A percentile compares a stretch with the other conserved stretches of the same genome.
phyloP scores from a whole-genome alignment of 2,797 vertebrate genomes.

The Emys orbicularis region DNA sequence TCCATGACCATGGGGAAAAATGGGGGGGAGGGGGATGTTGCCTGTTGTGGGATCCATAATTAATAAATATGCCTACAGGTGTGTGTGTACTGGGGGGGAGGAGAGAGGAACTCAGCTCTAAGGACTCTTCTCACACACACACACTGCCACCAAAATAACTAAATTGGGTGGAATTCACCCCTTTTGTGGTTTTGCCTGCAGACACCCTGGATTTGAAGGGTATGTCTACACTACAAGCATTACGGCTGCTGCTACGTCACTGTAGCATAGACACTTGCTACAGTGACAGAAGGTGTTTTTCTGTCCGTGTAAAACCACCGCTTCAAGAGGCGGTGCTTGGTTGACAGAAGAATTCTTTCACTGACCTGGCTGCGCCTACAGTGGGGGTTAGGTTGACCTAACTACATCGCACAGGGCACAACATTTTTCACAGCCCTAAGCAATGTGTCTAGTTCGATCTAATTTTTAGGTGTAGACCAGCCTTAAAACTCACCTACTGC shows the following conservation, averaged over 20 bases:
- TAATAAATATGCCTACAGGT: background rate
- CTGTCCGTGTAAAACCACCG: background rate
- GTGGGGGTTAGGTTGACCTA: background rate
- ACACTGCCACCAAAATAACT: background rate
- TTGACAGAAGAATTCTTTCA: background rate
- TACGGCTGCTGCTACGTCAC: background rate
- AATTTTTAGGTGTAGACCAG: background rate
- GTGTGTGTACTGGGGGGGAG: constrained; percentile 33
- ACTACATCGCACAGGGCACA: background rate
- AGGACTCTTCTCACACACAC: background rate
- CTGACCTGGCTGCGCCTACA: background rate
- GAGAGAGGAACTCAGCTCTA: background rate
- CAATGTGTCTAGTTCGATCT: background rate
- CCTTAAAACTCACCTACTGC: background rate
- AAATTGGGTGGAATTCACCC: constrained; percentile 35
- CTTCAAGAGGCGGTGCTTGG: background rate
- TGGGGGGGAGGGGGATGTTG: constrained; percentile 27
- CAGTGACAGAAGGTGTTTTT: background rate
- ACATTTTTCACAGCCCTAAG: background rate
- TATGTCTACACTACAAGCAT: background rate
- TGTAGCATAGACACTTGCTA: background rate
- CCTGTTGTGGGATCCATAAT: background rate
- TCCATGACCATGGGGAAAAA: background rate
- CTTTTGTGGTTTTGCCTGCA: constrained; percentile 6
- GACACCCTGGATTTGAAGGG: background rate